A percentile compares a stretch with the other conserved stretches of the same genome.
Evolutionary conservation across 2,888 invertebrate genomes (phyloP).

Genomic region (Yponomeuta plumbellus): DNA sequence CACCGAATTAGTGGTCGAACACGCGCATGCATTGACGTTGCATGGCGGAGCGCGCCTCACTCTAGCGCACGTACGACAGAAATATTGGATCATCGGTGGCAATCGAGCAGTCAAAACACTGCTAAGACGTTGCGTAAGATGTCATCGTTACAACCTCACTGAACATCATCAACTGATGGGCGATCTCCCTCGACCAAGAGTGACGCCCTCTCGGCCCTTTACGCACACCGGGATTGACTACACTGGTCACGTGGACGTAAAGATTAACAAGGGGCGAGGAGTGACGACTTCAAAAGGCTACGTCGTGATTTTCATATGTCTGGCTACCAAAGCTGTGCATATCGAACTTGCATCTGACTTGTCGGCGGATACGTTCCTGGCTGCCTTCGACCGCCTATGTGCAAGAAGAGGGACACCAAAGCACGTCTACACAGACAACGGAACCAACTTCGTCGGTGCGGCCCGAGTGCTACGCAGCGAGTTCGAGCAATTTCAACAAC

Average conservation of each 20-base stretch:
- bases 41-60: no score
- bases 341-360: conserved; percentile 15
- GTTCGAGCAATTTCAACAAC: conserved; percentile 15
- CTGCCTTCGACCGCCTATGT: conserved; percentile 13
- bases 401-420: conserved; percentile 9
- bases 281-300: no score
- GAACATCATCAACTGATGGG: conserved; percentile 7
- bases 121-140: neutral
- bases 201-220: no score
- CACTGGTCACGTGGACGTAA: no score
- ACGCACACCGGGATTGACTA: no score
- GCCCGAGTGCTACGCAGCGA: conserved; percentile 13
- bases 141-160: neutral
- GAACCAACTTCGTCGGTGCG: conserved; percentile 29
- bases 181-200: neutral
- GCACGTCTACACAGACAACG: conserved; percentile 16
- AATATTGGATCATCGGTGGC: conserved; percentile 11
- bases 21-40: no score
- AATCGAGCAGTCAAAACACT: conserved; percentile 5
- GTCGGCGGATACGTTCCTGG: conserved; percentile 11
- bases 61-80: conserved; percentile 5
- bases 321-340: conserved; percentile 16
- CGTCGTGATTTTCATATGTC: no score
- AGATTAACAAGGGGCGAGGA: no score
- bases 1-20: no score